Evolutionary conservation across 2,797 vertebrate genomes (phyloP), one percentile per base, ranked within the genome.

Genomic region (Mionectes olivaceus): DNA sequence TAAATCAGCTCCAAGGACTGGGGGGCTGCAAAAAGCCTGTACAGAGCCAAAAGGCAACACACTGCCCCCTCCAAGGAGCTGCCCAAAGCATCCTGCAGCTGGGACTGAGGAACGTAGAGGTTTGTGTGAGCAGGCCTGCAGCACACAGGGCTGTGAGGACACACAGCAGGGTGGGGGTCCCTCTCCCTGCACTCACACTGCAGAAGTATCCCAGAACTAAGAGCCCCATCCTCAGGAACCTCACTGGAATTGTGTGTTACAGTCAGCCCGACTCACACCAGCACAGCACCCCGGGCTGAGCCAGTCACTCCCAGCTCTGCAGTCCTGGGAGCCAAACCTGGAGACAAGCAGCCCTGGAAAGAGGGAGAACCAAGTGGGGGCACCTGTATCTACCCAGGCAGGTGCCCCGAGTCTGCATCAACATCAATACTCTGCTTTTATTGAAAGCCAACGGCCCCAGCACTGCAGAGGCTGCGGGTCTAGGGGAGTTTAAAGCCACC

Each of bases 201-300:
- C 30, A 80, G 60, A 77, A 50, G 4, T 19, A 41, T 5, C n/a
- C 25, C 60, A 30, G n/a, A 35, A n/a, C 6, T 2, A 37, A 11
- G 23, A 28, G 4, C 2, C 19, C 11, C 21, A 5, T 16, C 11
- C 41, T 37, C n/a, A 27, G 50, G 21, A 79, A 68, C 57, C 4
- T 37, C 2, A 2, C 15, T 3, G 23, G 41, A 25, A 13, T 5
- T 3, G 10, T 3, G 49, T 27, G 46, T 17, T 39, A 44, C n/a
- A 1, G 2, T 13, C 35, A 60, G 68, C 27, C 39, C 18, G 14
- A 28, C 22, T 44, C 57, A 78, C 17, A 28, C 46, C 69, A 35
- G 59, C 0, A 0, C 10, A 2, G 59, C 49, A 32, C 3, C 57
- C 47, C 7, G 2, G 23, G 15, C 19, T 71, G 2, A 0, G 69